phyloP scores from a whole-genome alignment of 1,140 invertebrate species.

The Halesus radiatus region DNA sequence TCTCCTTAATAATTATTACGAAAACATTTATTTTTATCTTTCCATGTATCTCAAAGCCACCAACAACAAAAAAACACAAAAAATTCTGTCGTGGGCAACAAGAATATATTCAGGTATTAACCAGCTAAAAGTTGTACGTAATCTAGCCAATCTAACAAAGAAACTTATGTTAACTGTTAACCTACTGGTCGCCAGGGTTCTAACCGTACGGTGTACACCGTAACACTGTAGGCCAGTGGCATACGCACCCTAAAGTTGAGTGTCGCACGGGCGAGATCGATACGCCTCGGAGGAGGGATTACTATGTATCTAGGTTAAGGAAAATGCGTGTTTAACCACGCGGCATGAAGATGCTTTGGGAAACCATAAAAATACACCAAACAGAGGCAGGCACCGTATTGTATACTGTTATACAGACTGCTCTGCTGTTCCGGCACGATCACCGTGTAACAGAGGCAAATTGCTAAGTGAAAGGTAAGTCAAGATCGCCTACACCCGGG shows the following conservation, averaged over 20 bases:
- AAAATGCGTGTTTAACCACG: slow-evolving; percentile 32
- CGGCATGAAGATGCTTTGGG: slow-evolving; percentile 25
- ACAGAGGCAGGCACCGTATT: not conserved
- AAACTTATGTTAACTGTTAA: not conserved
- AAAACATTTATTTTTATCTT: too few relatives aligned
- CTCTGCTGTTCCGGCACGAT: not conserved
- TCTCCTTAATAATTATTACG: too few relatives aligned
- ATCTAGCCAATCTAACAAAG: not conserved
- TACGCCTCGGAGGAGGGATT: slow-evolving; percentile 32
- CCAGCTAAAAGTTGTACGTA: too few relatives aligned
- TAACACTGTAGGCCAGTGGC: not conserved
- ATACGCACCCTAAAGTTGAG: slow-evolving; percentile 27
- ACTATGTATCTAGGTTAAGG: slow-evolving; percentile 46
- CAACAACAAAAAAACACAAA: too few relatives aligned
- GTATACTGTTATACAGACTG: not conserved
- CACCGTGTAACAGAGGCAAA: not conserved
- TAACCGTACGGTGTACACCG: not conserved
- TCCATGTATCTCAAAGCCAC: too few relatives aligned
- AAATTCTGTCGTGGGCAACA: too few relatives aligned
- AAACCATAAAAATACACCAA: slow-evolving; percentile 35
- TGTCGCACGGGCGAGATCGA: slow-evolving; percentile 36
- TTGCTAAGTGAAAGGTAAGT: not conserved
- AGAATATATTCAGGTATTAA: too few relatives aligned
- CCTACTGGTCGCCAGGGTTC: not conserved
- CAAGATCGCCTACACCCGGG: not conserved